Base-by-base conservation (phyloP, 2,888 invertebrate genomes). In the Amblyjoppa fuscipennis region DNA sequence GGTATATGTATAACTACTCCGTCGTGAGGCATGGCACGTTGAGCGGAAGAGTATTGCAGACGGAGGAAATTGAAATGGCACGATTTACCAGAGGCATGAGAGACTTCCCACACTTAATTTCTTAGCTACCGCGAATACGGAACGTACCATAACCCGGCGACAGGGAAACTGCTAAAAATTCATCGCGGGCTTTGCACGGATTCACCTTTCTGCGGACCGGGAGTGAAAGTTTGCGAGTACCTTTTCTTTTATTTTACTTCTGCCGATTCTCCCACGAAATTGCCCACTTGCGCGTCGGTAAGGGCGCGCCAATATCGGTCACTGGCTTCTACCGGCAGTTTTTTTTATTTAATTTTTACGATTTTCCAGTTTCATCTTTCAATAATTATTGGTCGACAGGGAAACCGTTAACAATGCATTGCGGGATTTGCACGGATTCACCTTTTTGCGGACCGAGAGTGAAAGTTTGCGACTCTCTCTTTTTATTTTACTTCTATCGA, bases 1-100 rank as follows among this genome's bases (percentile, higher is more conserved):
- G 20, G 11, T 70, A 31, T 31, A 70, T 28, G 31, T 49, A 64
- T 31, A 51, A n/a, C n/a, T n/a, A 70, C n/a, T 56, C 56, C 3
- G 41, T 77, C 41, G 56, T 49, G 41, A 45, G 69, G 20, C 13
- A 34, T 61, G 3, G 31, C 41, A 64, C 61, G 51, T 78, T 59
- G 7, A 38, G 28, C 53, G 51, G 51, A 74, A 53, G 31, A n/a
- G 38, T 25, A 51, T 49, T 38, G 68, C 28, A 16, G 11, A 51
- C 25, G 41, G 20, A 59, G 74, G 75, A 76, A 81, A 76, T 81
- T 76, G 61, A 70, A 61, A 81, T 69, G 41, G 64, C 75, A 38
- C 70, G 81, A 81, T 81, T 81, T 61, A 51, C 75, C 75, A 70
- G 61, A 76, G 61, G 38, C 59, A 66, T 38, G 51, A 38, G 28